phyloP scores from a whole-genome alignment of 1,140 invertebrate genomes.

The Lerema accius region DNA sequence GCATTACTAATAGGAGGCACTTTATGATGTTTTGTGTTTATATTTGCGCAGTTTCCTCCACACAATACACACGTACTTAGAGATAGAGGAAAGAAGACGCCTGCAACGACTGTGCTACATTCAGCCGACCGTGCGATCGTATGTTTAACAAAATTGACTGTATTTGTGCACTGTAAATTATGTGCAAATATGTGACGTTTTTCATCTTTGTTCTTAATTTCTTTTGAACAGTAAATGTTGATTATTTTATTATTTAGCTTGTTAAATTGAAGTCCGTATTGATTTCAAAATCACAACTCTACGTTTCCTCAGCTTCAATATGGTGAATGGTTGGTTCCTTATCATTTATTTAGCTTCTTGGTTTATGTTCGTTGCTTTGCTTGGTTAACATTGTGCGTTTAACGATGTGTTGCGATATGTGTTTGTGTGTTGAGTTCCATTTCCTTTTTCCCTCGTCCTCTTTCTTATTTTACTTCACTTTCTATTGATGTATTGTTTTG shows the following conservation, averaged over 20 bases:
- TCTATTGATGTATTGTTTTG: conserved; percentile 14
- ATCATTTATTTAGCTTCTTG: conserved; percentile 10
- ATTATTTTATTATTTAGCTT: conserved; percentile 19
- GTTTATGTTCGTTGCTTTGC: conserved; percentile 49
- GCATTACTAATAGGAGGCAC: conserved; percentile 8
- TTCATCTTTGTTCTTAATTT: conserved; percentile 23
- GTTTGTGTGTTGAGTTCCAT: conserved; percentile 71
- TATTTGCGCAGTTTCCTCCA: conserved; percentile 76
- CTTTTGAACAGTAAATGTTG: conserved; percentile 22
- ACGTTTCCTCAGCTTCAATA: conserved; percentile 14
- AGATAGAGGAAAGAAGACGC: conserved; percentile 68
- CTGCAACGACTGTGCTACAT: conserved; percentile 60
- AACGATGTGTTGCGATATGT: conserved; percentile 73
- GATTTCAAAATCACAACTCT: neutral
- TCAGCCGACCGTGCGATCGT: conserved; percentile 65
- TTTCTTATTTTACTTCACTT: conserved; percentile 17
- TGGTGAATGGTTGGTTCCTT: conserved; percentile 20
- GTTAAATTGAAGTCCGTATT: conserved; percentile 1
- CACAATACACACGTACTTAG: conserved; percentile 80
- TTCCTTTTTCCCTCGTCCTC: conserved; percentile 1
- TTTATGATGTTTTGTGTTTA: conserved; percentile 47
- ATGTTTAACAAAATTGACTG: conserved; percentile 59
- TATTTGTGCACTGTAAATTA: conserved; percentile 66
- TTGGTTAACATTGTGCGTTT: conserved; percentile 59
- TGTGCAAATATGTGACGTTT: conserved; percentile 46